Evolutionary conservation across 1,140 invertebrate genomes (phyloP).

Genomic region (Dufourea novaeangliae): DNA sequence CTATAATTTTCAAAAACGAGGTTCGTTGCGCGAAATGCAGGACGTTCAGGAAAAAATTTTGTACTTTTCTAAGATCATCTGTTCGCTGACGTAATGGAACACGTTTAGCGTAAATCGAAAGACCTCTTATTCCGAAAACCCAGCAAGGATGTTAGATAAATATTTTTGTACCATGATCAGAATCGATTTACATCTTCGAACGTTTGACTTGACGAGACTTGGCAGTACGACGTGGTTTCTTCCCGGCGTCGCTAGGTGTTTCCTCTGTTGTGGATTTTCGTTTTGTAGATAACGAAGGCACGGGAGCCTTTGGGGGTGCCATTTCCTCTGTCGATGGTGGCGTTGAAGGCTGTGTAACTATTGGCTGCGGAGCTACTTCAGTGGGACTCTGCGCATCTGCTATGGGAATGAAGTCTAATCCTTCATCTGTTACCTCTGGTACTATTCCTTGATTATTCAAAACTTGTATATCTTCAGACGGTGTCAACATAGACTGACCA

Average conservation of each 20-base stretch:
- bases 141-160: conserved; percentile 63
- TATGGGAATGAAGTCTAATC: conserved; percentile 80
- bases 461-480: conserved; percentile 84
- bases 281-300: conserved; percentile 73
- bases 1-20: conserved; percentile 52
- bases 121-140: conserved; percentile 51
- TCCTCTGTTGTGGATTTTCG: conserved; percentile 76
- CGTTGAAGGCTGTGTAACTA: conserved; percentile 50
- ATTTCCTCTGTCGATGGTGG: conserved; percentile 69
- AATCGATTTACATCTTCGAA: conserved; percentile 78
- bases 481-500: conserved; percentile 83
- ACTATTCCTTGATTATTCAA: conserved; percentile 84
- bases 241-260: conserved; percentile 67
- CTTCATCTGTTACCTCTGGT: conserved; percentile 81
- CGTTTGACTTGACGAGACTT: conserved; percentile 80
- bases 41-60: conserved; percentile 72
- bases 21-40: conserved; percentile 66
- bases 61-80: conserved; percentile 74
- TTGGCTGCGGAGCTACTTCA: conserved; percentile 55
- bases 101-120: conserved; percentile 46
- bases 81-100: conserved; percentile 59
- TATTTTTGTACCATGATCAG: conserved; percentile 75
- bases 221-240: conserved; percentile 77
- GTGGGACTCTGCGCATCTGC: conserved; percentile 75
- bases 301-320: conserved; percentile 77